phyloP scores from a whole-genome alignment of 2,113 vertebrate genomes.

The Neogale vison region DNA sequence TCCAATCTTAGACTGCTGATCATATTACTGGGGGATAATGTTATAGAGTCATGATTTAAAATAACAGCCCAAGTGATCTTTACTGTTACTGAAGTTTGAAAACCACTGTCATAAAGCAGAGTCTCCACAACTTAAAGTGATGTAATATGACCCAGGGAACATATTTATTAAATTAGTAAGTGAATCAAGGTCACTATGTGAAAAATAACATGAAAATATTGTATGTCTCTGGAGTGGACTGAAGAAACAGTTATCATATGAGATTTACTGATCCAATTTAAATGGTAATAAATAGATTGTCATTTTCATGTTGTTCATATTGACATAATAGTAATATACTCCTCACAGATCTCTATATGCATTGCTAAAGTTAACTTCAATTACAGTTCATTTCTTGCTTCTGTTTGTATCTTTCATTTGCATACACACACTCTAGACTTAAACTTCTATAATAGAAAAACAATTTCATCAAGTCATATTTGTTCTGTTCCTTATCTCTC shows the following conservation, averaged over 20 bases:
- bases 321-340: neutral
- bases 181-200: neutral
- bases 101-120: neutral
- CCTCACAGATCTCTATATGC: neutral
- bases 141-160: neutral
- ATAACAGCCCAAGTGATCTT: neutral
- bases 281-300: neutral
- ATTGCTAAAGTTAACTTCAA: neutral
- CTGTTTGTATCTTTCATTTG: neutral
- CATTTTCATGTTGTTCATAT: neutral
- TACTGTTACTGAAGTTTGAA: neutral
- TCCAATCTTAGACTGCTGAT: neutral
- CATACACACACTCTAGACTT: neutral
- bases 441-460: neutral
- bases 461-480: neutral
- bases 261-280: neutral
- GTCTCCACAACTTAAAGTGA: neutral
- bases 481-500: neutral
- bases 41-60: neutral
- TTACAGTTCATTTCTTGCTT: neutral
- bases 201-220: neutral
- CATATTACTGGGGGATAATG: neutral
- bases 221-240: neutral
- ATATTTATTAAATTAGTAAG: neutral
- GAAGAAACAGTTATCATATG: neutral